A percentile compares a stretch with the other conserved stretches of the same genome.
Evolutionary conservation across 1,140 invertebrate genomes (phyloP).

Genomic region (Drosophila paulistorum): DNA sequence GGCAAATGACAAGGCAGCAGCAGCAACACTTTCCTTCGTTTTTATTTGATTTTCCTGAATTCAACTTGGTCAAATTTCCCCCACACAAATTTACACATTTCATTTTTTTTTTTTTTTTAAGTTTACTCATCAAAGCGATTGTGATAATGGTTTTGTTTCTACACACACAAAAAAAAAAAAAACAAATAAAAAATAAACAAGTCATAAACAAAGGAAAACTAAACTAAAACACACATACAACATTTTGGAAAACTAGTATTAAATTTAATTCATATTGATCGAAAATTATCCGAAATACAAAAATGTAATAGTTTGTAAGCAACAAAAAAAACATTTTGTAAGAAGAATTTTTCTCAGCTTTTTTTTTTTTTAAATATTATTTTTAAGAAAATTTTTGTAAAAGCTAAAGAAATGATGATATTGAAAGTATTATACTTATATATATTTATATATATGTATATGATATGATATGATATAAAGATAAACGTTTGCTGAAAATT

Average conservation of each 20-base stretch:
- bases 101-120: conserved; percentile 27
- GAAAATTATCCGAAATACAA: background rate
- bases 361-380: conserved; percentile 12
- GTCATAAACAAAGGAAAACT: conserved; percentile 31
- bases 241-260: conserved; percentile 46
- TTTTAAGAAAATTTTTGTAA: conserved; percentile 29
- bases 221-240: conserved; percentile 41
- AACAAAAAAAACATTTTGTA: conserved; percentile 32
- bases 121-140: conserved; percentile 82
- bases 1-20: conserved; percentile 21
- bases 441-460: conserved; percentile 2
- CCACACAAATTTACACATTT: conserved; percentile 6
- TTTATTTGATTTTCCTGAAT: conserved; percentile 25
- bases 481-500: conserved; percentile 66
- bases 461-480: conserved; percentile 16
- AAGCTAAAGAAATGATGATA: conserved; percentile 34
- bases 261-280: conserved; percentile 23
- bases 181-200: conserved; percentile 10
- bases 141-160: conserved; percentile 82
- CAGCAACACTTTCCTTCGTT: no score
- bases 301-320: conserved; percentile 54
- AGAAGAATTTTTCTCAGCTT: conserved; percentile 46
- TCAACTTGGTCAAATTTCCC: conserved; percentile 22
- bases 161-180: conserved; percentile 43
- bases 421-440: conserved; percentile 8